Evolutionary conservation across 2,888 invertebrate species (phyloP).

Genomic region (Drosophila colorata): DNA sequence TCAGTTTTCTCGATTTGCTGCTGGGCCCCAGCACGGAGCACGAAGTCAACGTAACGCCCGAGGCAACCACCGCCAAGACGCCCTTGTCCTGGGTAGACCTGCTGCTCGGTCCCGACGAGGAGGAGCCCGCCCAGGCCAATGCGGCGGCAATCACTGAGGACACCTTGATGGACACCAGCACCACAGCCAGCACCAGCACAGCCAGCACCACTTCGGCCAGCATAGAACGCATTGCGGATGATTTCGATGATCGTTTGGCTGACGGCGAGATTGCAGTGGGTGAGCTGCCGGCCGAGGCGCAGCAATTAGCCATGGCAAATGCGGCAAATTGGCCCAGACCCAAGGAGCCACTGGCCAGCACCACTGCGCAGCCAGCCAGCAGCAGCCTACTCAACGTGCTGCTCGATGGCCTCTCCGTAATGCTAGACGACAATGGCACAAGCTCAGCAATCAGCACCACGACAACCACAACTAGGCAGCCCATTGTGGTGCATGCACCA

Average conservation of each 20-base stretch:
- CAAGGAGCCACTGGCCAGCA: constrained; percentile 2
- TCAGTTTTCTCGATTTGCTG: constrained; percentile 80
- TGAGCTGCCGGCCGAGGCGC: constrained; percentile 68
- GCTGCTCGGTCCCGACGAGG: constrained; percentile 77
- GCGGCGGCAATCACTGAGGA: neutral
- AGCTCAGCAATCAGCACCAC: constrained; percentile 23
- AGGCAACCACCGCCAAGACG: constrained; percentile 59
- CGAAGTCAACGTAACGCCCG: constrained; percentile 29
- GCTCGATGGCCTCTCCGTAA: constrained; percentile 76
- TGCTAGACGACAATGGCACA: constrained; percentile 60
- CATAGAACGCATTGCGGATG: constrained; percentile 71
- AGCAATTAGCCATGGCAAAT: constrained; percentile 49
- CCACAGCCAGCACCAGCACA: constrained; percentile 16
- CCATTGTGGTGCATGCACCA: constrained; percentile 42
- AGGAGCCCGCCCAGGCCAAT: constrained; percentile 40
- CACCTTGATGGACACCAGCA: too few relatives aligned
- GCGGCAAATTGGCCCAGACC: constrained; percentile 33
- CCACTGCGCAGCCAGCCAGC: constrained; percentile 34
- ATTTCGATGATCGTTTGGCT: constrained; percentile 65
- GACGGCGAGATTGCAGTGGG: constrained; percentile 71
- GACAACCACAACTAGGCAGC: constrained; percentile 31
- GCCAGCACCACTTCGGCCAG: constrained; percentile 33
- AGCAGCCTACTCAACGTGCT: constrained; percentile 66
- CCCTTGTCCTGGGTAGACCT: constrained; percentile 78
- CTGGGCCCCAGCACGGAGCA: constrained; percentile 73